Conservation (phyloP, 2,113 vertebrate species). For the Pelobates fuscus region DNA sequence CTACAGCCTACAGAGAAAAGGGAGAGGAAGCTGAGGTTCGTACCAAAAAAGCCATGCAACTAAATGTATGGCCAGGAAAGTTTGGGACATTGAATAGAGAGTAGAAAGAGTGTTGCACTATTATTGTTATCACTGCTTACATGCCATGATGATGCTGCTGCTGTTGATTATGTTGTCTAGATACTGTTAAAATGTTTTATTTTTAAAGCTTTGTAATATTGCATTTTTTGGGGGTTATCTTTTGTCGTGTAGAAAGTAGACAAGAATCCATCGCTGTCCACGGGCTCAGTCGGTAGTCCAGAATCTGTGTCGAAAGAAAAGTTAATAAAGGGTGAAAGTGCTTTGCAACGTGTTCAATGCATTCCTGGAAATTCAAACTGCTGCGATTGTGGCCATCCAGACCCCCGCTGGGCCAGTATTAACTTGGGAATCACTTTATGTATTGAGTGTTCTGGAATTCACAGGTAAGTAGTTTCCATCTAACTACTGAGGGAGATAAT, state of each 20-base stretch:
- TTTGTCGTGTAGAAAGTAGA: slow-evolving; percentile 79
- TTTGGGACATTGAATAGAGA: too few relatives aligned
- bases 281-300: slow-evolving; percentile 77
- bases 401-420: slow-evolving; percentile 97
- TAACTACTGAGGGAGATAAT: not conserved
- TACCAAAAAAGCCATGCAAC: not conserved
- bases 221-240: not conserved
- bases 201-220: too few relatives aligned
- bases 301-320: slow-evolving; percentile 89
- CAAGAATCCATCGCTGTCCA: slow-evolving; percentile 85
- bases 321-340: slow-evolving; percentile 87
- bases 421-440: slow-evolving; percentile 95
- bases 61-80: too few relatives aligned
- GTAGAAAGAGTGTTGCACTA: too few relatives aligned
- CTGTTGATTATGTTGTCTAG: too few relatives aligned
- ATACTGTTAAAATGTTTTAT: too few relatives aligned
- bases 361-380: slow-evolving; percentile 86
- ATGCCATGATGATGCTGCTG: too few relatives aligned
- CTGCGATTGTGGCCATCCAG: slow-evolving; percentile 89
- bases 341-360: slow-evolving; percentile 84
- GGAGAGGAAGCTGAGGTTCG: slow-evolving; percentile 84
- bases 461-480: slow-evolving; percentile 74
- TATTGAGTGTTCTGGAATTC: slow-evolving; percentile 96
- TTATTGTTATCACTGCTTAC: too few relatives aligned
- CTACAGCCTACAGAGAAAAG: slow-evolving; percentile 93